Evolutionary conservation across 2,888 invertebrate species (phyloP), one percentile per base, ranked within the genome.

Genomic region (Pterobdella sp.): DNA sequence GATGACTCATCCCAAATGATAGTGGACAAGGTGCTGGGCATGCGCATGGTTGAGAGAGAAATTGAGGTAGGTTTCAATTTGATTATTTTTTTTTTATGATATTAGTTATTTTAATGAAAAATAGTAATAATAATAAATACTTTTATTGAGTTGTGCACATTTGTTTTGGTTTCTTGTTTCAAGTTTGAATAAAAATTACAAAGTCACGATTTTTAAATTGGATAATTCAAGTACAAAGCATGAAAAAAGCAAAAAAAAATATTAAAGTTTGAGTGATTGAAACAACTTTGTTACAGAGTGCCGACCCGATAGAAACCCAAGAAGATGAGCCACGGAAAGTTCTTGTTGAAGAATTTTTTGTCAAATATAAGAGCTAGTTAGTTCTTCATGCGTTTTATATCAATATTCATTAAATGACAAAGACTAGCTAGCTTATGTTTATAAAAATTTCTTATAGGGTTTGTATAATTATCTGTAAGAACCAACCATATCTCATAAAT

Each of bases 341-440:
- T 14, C 64, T 79, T 72, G 81, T 82, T 26, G 83, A 84, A 72
- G 84, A 86, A 76, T 85, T 82, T 79, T 85, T 80, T 76, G 84
- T 86, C 75, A 86, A 86, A 78, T 86, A 84, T 79, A 86, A 86
- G 77, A 84, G 84, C 79, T 83, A 83, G 81, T 84, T 76, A 81
- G 84, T 83, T 10, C n/a, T 42, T 3, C 4, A 56, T 3, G 10
- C 29, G 37, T n/a, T 64, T 26, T 66, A 35, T n/a, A n/a, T 65
- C 4, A 7, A 31, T 66, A 34, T 66, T 32, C 1, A 7, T 1
- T 10, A 66, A 66, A 66, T 34, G 35, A 31, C 66, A 64, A 26
- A 14, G n/a, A n/a, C n/a, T n/a, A n/a, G n/a, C n/a, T n/a, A n/a
- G n/a, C n/a, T n/a, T n/a, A n/a, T n/a, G n/a, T n/a, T n/a, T n/a